Conservation (phyloP, 2,113 vertebrate species). For the Calyptommatus sinebrachiatus region DNA sequence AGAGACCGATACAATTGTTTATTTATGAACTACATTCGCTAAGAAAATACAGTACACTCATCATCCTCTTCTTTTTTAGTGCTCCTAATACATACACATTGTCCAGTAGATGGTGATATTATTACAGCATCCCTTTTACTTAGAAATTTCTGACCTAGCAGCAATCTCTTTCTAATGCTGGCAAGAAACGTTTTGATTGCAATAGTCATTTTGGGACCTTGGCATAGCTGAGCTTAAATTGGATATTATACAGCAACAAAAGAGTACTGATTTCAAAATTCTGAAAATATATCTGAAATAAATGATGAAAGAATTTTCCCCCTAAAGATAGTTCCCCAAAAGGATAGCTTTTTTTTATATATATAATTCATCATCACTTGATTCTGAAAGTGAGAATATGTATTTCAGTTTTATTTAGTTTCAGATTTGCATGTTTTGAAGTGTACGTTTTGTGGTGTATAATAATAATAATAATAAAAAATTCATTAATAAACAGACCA, state of each 20-base stretch:
- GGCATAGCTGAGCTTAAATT: background rate
- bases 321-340: background rate
- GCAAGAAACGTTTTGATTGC: background rate
- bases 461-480: too few relatives aligned
- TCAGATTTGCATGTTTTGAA: background rate
- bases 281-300: background rate
- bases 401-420: background rate
- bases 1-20: background rate
- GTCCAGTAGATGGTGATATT: conserved; percentile 78
- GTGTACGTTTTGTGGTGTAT: too few relatives aligned
- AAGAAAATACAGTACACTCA: fast-evolving
- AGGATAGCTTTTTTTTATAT: background rate
- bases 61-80: fast-evolving
- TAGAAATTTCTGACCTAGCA: background rate
- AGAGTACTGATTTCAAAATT: background rate
- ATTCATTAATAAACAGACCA: too few relatives aligned
- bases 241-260: background rate
- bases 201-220: background rate
- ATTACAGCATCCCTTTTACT: conserved; percentile 63
- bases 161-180: background rate
- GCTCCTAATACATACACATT: background rate
- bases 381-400: background rate
- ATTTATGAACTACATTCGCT: background rate
- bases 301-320: background rate
- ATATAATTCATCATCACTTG: background rate